These are phyloP conservation scores for Drosophila atripex DNA, from an alignment of 2,888 invertebrate species.

Conservation along the genomic window DNA sequence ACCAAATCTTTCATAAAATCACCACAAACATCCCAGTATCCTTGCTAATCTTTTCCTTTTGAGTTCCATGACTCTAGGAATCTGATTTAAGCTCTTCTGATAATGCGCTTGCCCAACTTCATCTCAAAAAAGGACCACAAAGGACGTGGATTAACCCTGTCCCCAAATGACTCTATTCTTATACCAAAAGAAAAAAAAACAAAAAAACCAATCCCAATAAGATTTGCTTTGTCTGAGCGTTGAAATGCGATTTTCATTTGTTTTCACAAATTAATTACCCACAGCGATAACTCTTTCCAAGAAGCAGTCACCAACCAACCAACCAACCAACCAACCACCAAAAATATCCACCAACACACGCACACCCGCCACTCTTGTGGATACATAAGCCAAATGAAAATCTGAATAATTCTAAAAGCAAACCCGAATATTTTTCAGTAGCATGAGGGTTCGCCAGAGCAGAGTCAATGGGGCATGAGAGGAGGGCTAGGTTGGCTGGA, in stretches of 20 bases:
- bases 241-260: slow-evolving; percentile 40
- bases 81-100: slow-evolving; percentile 15
- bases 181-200: background rate
- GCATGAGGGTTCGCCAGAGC: slow-evolving; percentile 30
- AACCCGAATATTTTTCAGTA: slow-evolving; percentile 37
- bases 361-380: slow-evolving; percentile 14
- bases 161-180: background rate
- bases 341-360: slow-evolving; percentile 19
- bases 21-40: slow-evolving; percentile 10
- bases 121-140: slow-evolving; percentile 12
- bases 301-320: slow-evolving; percentile 7
- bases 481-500: background rate
- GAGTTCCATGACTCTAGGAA: slow-evolving; percentile 2
- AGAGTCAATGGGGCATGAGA: slow-evolving; percentile 27
- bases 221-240: slow-evolving; percentile 48
- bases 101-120: slow-evolving; percentile 16
- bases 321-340: slow-evolving; percentile 27
- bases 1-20: slow-evolving; percentile 23
- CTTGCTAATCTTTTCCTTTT: slow-evolving; percentile 4
- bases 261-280: slow-evolving; percentile 70
- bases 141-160: slow-evolving; percentile 19
- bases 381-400: slow-evolving; percentile 32
- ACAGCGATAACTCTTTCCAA: slow-evolving; percentile 51
- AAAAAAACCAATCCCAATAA: slow-evolving; percentile 10
- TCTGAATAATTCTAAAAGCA: slow-evolving; percentile 48